Evolutionary conservation across 2,888 invertebrate genomes (phyloP), one percentile per base, ranked within the genome.

Genomic region (Clostera curtula): DNA sequence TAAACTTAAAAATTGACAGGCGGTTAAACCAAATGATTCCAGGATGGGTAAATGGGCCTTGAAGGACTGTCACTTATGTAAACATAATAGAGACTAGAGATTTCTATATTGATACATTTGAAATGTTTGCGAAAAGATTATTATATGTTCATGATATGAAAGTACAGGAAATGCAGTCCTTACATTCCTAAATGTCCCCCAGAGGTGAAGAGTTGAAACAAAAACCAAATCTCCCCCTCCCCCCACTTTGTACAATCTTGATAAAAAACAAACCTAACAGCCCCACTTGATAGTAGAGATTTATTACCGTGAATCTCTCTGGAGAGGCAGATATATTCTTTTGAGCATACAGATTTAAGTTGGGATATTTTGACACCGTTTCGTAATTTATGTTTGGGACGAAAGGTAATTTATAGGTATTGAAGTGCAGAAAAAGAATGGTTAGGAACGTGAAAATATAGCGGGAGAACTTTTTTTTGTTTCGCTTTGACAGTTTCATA

Each of bases 231-330:
- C 34, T 43, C 35, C 24, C 30, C 35, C 24, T 31, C 19, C 35
- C 40, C 38, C 35, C 29, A 32, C 23, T 34, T 34, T 40, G 40
- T 47, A 44, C 36, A 56, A 71, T 70, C 69, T 62, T 61, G 71
- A 70, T 71, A 73, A 71, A 65, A 67, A 67, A 62, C 47, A 54
- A 64, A 60, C 52, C 55, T 44, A 56, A 56, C 58, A 43, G 61
- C 58, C 55, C 50, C 49, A 53, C 48, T 56, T 59, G 71, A 66
- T 71, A 62, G 57, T 47, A 52, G 48, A 69, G 73, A 76, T 75
- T 75, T 75, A 76, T 75, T 70, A 49, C 71, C 49, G 34, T 31
- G 55, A 65, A 63, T 63, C 72, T 69, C 64, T 42, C 25, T 66
- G 59, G 71, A 55, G 42, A 43, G 47, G 51, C 53, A 53, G 57